Evolutionary conservation across 2,888 invertebrate genomes (phyloP), one percentile per base, ranked within the genome.

Genomic region (Aphodius granarius): DNA sequence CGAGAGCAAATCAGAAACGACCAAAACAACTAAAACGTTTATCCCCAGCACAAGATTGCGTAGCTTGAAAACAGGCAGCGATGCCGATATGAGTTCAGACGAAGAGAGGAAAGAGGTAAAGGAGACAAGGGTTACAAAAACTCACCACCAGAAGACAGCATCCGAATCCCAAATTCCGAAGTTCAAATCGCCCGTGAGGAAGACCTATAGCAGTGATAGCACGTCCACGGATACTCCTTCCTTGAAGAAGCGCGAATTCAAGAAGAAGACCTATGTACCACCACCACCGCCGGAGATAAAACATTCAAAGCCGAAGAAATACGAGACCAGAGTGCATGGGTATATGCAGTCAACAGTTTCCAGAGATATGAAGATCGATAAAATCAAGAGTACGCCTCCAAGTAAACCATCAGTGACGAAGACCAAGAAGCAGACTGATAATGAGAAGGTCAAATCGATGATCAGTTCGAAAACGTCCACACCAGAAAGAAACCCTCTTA

Each of bases 271-370:
- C 6, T 78, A 78, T 66, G 65, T 76, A 20, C 63, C 70, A 66
- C 19, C 71, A 6, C 65, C 76, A 3, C 74, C 79, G n/a, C 72
- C 77, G 17, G 64, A 71, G 64, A 78, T 77, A 68, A 74, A 79
- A 2, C 78, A 79, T n/a, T 79, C 74, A 76, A 78, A 79, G 43
- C 78, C 78, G 5, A 79, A 78, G n/a, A 86, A 85, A 80, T 81
- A 82, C 75, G 84, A 85, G 66, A 81, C 73, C 21, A 79, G 83
- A 73, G 80, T 85, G 19, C 88, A 88, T 81, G 89, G 90, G 66
- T 91, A 91, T 79, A 91, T 91, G 91, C 89, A 89, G 78, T 90
- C 91, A 0, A 91, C 91, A 20, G 82, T 91, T 65, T 90, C 91
- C 0, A 86, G 90, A 78, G 89, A 89, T 81, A 86, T 90, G 83